phyloP scores from a whole-genome alignment of 2,888 invertebrate species.

The Callosobruchus maculatus region DNA sequence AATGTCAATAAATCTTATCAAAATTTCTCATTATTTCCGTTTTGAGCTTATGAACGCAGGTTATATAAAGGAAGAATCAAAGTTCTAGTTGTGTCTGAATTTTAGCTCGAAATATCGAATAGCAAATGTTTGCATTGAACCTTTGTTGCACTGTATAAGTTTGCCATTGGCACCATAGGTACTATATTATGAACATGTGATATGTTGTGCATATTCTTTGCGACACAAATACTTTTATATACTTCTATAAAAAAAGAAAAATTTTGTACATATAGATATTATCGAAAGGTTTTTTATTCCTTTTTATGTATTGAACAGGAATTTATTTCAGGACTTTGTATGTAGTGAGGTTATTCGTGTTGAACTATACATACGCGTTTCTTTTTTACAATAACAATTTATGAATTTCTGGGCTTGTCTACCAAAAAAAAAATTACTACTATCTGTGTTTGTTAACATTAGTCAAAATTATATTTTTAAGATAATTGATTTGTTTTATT shows the following conservation, averaged over 20 bases:
- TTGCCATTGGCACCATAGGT: conserved; percentile 48
- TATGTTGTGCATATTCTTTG: conserved; percentile 36
- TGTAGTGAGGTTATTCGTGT: not conserved
- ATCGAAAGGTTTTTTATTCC: not conserved
- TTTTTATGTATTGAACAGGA: not conserved
- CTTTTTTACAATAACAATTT: not conserved
- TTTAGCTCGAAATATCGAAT: not conserved
- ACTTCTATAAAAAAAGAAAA: not conserved
- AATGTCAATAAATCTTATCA: no score
- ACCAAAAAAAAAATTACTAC: not conserved
- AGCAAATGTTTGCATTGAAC: not conserved
- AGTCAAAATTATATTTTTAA: not conserved
- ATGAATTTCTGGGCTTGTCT: not conserved
- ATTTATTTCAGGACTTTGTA: not conserved
- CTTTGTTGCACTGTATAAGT: not conserved
- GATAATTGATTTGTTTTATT: not conserved
- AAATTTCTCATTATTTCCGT: no score
- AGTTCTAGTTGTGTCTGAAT: not conserved
- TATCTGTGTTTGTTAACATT: not conserved
- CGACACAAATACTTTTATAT: conserved; percentile 1
- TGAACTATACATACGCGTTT: not conserved
- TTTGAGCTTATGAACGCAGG: no score
- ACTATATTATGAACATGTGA: conserved; percentile 40
- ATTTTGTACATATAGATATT: not conserved
- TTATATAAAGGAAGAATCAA: not conserved